Evolutionary conservation across 2,888 invertebrate genomes (phyloP).

Genomic region (Cephus nigrinus): DNA sequence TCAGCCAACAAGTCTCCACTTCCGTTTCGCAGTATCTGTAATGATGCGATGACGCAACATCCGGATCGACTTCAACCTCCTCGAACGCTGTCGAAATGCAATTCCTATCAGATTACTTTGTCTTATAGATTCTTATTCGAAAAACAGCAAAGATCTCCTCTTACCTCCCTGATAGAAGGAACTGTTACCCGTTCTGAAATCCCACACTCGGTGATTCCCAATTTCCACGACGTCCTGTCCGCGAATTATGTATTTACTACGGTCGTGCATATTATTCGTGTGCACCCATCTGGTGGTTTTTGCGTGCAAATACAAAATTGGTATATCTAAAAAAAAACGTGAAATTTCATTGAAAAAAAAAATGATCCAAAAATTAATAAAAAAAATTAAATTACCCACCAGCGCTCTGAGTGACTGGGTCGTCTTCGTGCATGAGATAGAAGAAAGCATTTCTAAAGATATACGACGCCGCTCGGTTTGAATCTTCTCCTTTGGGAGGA

Average conservation of each 20-base stretch:
- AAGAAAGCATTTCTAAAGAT: slow-evolving; percentile 69
- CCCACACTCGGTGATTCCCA: slow-evolving; percentile 55
- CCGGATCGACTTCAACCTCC: slow-evolving; percentile 34
- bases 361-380: not conserved
- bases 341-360: not conserved
- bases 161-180: slow-evolving; percentile 27
- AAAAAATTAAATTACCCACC: slow-evolving; percentile 31
- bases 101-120: not conserved
- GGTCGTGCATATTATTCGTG: slow-evolving; percentile 44
- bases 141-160: not conserved
- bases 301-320: slow-evolving; percentile 60
- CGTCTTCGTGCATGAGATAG: slow-evolving; percentile 66
- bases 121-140: not conserved
- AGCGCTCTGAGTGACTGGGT: slow-evolving; percentile 55
- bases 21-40: slow-evolving; percentile 40
- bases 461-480: slow-evolving; percentile 57
- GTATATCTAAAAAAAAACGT: slow-evolving; percentile 20
- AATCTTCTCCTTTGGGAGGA: slow-evolving; percentile 6
- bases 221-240: slow-evolving; percentile 50
- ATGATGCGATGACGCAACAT: slow-evolving; percentile 37
- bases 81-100: slow-evolving; percentile 28
- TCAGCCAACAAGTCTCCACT: slow-evolving; percentile 35
- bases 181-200: slow-evolving; percentile 17
- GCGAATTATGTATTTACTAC: slow-evolving; percentile 60
- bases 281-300: slow-evolving; percentile 60